These are phyloP conservation scores for Cygnus atratus DNA, from an alignment of 2,113 vertebrate species.

Conservation along the genomic window DNA sequence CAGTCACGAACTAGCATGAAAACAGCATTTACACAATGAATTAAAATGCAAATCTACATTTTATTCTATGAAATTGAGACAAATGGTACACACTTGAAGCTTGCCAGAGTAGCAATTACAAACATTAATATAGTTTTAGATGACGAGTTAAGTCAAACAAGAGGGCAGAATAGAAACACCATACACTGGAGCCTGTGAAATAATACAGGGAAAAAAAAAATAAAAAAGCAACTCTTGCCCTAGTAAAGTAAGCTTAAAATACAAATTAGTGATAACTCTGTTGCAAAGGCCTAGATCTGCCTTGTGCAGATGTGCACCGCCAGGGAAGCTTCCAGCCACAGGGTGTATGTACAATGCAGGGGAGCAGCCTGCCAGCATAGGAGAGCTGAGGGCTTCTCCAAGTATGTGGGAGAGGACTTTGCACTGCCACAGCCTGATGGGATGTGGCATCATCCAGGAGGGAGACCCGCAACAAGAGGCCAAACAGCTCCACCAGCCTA, in stretches of 20 bases:
- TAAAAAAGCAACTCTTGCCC: not conserved
- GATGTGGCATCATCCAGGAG: not conserved
- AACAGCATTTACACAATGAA: constrained; percentile 13
- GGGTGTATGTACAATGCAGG: not conserved
- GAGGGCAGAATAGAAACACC: not conserved
- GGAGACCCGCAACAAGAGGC: not conserved
- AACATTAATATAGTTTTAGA: constrained; percentile 26
- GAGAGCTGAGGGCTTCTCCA: not conserved
- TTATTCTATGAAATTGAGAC: constrained; percentile 50
- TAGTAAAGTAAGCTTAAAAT: not conserved
- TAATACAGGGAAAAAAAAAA: not conserved
- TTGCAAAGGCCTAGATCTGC: not conserved
- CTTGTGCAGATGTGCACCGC: not conserved
- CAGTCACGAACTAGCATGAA: not conserved
- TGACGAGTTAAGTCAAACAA: not conserved
- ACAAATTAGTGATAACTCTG: not conserved
- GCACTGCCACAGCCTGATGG: not conserved
- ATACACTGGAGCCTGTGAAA: not conserved
- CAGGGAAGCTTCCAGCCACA: not conserved
- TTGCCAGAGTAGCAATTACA: constrained; percentile 32
- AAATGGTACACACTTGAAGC: constrained; percentile 22
- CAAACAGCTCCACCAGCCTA: not conserved
- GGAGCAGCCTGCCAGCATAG: not conserved
- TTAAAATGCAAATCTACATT: constrained; percentile 55
- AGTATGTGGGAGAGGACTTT: not conserved